A percentile compares a stretch with the other conserved stretches of the same genome.
Evolutionary conservation across 2,797 vertebrate genomes (phyloP).

Genomic region (Holocentrus rufus): DNA sequence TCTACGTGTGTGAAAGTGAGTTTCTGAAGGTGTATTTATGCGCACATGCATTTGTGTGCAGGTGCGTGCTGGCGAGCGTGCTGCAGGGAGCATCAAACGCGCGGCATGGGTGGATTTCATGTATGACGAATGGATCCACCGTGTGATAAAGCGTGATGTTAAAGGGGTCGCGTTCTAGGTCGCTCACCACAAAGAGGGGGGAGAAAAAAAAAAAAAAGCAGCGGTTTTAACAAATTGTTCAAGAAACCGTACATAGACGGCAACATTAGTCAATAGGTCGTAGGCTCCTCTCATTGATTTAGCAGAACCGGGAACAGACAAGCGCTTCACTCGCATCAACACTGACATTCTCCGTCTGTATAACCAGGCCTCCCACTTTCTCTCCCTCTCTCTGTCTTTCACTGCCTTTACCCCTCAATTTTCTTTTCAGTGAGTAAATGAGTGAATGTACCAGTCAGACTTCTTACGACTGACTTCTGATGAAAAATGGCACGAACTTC

Average conservation of each 20-base stretch:
- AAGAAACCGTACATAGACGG: conserved; percentile 20
- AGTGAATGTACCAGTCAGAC: not conserved
- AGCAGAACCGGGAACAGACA: conserved; percentile 20
- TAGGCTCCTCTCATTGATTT: conserved; percentile 29
- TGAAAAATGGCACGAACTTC: too few species aligned
- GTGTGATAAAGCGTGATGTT: not conserved
- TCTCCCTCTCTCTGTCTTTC: not conserved
- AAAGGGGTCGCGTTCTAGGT: not conserved
- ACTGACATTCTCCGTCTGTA: not conserved
- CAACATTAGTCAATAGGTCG: conserved; percentile 23
- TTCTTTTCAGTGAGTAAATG: not conserved
- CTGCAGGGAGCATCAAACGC: too few species aligned
- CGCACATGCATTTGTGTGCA: too few species aligned
- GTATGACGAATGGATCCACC: conserved; percentile 1
- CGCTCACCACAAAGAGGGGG: too few species aligned
- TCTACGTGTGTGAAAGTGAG: not conserved
- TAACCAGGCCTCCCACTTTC: not conserved
- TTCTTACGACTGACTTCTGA: too few species aligned
- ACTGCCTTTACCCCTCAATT: not conserved
- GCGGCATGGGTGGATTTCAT: not conserved
- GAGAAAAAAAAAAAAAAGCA: not conserved
- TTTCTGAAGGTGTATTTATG: too few species aligned
- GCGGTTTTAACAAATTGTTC: conserved; percentile 29
- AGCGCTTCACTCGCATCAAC: conserved; percentile 1
- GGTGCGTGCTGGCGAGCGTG: too few species aligned